Base-by-base conservation (phyloP, 2,797 vertebrate species). In the Chaunax sp. region DNA sequence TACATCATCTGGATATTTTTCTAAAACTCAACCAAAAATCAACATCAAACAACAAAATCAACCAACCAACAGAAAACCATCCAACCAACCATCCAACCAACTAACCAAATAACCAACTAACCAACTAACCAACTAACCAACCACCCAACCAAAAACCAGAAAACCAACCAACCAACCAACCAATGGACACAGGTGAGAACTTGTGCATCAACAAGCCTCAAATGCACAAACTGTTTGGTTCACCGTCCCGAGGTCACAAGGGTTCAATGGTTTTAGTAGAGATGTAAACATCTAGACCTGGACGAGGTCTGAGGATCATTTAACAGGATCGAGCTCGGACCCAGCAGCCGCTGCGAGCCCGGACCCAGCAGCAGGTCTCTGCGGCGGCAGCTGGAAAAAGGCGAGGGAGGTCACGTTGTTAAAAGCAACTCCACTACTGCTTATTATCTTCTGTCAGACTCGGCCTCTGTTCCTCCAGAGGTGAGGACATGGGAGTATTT, bases 401-500 rank as follows among this genome's bases (percentile, higher is more conserved):
- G 77, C 60, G 64, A 79, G 51, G 68, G 83, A 88, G 80, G 86
- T 80, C 78, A 76, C 57, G 22, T 83, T 70, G 77, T 87, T 85
- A 84, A 81, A 80, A 63, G 26, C 45, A 64, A 71, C 83, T 86
- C 69, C 69, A 78, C 75, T 80, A 57, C 86, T 78, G 72, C 74
- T 79, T 78, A 86, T 91, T 90, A 83, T 89, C 87, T 89, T 83
- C 64, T 82, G 86, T 86, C 81, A 87, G 84, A 78, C 81, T 75
- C 50, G 5, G 72, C 64, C 77, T 64, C 64, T 78, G 78, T 87
- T 83, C 78, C 85, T 87, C 76, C 71, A 61, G 86, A 90, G 79
- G 84, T 91, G 90, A 86, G 85, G 91, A 92, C 84, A 85, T 81
- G 76, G 74, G 77, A 85, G 83, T 84, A 86, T 91, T 93, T 92